A percentile compares a stretch with the other conserved stretches of the same genome.
These are phyloP conservation scores for Dryas iulia DNA, from an alignment of 1,140 invertebrate species.

Conservation along the genomic window DNA sequence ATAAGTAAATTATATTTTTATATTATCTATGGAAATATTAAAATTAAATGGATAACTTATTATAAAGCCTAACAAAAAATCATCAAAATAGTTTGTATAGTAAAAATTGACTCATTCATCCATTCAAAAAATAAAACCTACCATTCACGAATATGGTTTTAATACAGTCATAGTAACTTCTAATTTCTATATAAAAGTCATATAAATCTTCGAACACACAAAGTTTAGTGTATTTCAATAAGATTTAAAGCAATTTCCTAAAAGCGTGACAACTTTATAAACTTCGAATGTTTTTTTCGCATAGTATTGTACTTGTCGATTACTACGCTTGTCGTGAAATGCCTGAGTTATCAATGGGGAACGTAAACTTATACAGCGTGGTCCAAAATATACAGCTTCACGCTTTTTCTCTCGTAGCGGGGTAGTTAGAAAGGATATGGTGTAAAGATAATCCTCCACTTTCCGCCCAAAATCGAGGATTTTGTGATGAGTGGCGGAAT, in stretches of 20 bases:
- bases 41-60: too few relatives aligned
- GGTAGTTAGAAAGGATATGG: too few relatives aligned
- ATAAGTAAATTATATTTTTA: too few relatives aligned
- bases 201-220: constrained; percentile 31
- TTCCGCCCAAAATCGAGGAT: too few relatives aligned
- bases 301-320: constrained; percentile 21
- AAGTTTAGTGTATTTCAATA: constrained; percentile 22
- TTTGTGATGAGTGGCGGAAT: too few relatives aligned
- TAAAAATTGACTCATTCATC: not conserved
- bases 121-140: not conserved
- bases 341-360: constrained; percentile 20
- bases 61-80: too few relatives aligned
- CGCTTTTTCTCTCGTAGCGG: too few relatives aligned
- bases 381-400: not conserved
- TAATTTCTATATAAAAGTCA: constrained; percentile 29
- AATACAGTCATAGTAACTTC: not conserved
- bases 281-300: constrained; percentile 18
- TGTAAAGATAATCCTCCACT: too few relatives aligned
- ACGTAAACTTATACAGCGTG: constrained; percentile 18
- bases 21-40: too few relatives aligned
- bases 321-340: constrained; percentile 26
- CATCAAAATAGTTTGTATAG: not conserved
- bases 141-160: constrained; percentile 1
- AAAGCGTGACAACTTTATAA: constrained; percentile 30
- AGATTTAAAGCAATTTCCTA: constrained; percentile 23